These are phyloP conservation scores for Suricata suricatta DNA, from an alignment of 2,113 vertebrate genomes.

Conservation along the genomic window DNA sequence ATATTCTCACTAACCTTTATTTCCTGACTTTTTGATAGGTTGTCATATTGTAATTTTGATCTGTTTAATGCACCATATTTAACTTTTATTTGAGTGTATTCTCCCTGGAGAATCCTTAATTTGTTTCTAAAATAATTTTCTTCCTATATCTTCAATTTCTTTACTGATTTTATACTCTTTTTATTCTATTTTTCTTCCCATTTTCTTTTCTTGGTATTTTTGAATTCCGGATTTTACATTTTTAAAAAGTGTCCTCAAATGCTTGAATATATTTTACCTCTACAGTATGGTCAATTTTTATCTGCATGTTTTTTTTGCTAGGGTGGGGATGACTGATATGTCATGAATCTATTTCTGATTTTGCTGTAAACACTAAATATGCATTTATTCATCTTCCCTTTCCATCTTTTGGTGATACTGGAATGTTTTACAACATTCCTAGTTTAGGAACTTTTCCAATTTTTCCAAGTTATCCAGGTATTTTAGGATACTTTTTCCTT, in stretches of 20 bases:
- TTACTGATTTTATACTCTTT: background rate
- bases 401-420: background rate
- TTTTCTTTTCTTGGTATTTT: background rate
- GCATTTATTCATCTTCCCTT: background rate
- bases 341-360: background rate
- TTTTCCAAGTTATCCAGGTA: background rate
- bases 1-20: background rate
- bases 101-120: background rate
- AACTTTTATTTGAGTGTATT: background rate
- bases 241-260: background rate
- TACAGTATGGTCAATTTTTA: background rate
- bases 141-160: background rate
- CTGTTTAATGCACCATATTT: background rate
- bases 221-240: background rate
- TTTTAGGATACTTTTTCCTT: background rate
- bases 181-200: background rate
- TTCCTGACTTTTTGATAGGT: background rate
- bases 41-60: background rate
- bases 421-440: background rate
- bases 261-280: background rate
- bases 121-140: background rate
- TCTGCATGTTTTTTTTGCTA: background rate
- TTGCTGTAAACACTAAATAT: background rate
- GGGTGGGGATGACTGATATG: background rate
- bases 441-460: background rate